Evolutionary conservation across 2,113 vertebrate genomes (phyloP).

Genomic region (Gavia stellata): DNA sequence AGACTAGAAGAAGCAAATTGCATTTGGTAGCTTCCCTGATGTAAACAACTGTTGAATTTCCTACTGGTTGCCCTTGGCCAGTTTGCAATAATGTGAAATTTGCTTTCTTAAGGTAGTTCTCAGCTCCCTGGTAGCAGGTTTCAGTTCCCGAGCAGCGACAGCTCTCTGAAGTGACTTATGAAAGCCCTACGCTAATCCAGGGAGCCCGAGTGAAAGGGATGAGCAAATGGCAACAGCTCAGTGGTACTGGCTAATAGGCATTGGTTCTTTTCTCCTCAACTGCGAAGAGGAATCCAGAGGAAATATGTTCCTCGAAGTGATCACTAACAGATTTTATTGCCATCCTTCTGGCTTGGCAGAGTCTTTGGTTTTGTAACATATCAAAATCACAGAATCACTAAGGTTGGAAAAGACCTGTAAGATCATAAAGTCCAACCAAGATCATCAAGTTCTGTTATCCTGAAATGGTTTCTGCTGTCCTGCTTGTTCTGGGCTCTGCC

Average conservation of each 20-base stretch:
- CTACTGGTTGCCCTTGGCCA: background rate
- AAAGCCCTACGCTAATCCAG: background rate
- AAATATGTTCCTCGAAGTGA: background rate
- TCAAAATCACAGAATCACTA: too few relatives aligned
- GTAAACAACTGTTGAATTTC: background rate
- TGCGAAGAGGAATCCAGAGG: background rate
- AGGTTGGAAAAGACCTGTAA: too few relatives aligned
- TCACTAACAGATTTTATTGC: accelerated
- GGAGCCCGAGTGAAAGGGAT: background rate
- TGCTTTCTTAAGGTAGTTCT: background rate
- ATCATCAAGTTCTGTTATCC: too few relatives aligned
- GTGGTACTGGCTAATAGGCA: background rate
- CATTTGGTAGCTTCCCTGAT: background rate
- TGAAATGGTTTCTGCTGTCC: background rate
- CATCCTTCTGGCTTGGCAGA: background rate
- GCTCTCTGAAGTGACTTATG: background rate
- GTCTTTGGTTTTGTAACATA: background rate
- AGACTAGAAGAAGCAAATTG: background rate
- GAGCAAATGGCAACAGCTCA: background rate
- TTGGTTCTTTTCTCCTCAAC: background rate
- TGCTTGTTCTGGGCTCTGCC: background rate
- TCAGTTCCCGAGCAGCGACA: background rate
- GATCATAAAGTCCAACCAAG: too few relatives aligned
- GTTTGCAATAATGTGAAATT: background rate
- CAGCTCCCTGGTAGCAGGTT: background rate